Conservation (phyloP, 2,113 vertebrate species). For the Peucedramus taeniatus region DNA sequence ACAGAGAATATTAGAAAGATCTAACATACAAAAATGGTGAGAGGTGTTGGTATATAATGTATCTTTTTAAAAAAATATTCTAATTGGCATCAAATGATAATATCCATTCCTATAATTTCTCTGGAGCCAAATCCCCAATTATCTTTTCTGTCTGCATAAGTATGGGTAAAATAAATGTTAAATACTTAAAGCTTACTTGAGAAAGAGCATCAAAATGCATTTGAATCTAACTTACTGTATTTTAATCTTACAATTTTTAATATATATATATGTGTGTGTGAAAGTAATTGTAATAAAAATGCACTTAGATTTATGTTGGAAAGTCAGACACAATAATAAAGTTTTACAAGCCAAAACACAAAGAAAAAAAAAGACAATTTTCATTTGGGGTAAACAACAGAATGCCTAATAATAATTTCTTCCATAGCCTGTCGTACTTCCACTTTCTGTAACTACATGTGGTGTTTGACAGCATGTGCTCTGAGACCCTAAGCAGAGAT, state of each 20-base stretch:
- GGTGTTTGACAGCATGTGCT: conserved; percentile 12
- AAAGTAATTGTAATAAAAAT: neutral
- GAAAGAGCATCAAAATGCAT: neutral
- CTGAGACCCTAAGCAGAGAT: neutral
- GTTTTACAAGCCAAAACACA: neutral
- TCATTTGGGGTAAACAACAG: neutral
- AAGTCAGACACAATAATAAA: neutral
- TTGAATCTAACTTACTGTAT: neutral
- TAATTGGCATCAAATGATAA: neutral
- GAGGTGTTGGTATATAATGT: neutral
- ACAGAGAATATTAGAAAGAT: neutral
- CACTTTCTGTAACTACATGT: conserved; percentile 11
- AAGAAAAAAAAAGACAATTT: neutral
- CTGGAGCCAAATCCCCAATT: neutral
- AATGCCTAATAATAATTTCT: neutral
- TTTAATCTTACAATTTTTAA: neutral
- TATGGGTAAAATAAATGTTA: neutral
- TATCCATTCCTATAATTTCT: neutral
- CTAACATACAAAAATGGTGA: neutral
- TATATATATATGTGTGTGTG: neutral
- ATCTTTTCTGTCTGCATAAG: neutral
- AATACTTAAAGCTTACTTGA: neutral
- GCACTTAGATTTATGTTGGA: neutral
- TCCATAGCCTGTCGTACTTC: neutral
- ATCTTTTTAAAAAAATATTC: neutral